phyloP scores from a whole-genome alignment of 2,797 vertebrate genomes.

The Iguana delicatissima region DNA sequence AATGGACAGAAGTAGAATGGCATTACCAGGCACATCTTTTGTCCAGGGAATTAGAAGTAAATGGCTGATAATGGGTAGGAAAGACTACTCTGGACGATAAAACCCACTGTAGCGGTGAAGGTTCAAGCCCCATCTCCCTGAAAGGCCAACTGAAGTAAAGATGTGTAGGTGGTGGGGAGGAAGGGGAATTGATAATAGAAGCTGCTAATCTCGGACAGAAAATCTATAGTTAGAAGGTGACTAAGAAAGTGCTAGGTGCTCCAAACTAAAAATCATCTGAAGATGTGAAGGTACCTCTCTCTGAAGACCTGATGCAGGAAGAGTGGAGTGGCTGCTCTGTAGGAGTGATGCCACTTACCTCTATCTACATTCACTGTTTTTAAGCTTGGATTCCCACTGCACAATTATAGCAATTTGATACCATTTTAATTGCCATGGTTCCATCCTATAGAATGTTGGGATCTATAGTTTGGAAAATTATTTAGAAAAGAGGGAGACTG shows the following conservation, averaged over 20 bases:
- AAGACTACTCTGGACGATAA: neutral
- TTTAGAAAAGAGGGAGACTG: no score
- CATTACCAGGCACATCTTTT: neutral
- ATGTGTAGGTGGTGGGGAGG: neutral
- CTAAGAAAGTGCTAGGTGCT: neutral
- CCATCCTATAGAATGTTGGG: no score
- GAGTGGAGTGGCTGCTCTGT: neutral
- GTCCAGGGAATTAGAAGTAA: neutral
- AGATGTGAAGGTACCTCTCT: neutral
- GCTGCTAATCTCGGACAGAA: neutral
- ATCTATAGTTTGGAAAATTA: no score
- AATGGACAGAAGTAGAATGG: neutral
- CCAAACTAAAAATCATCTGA: neutral
- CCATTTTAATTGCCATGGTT: no score
- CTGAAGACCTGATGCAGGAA: neutral
- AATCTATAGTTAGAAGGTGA: no score
- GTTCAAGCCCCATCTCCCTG: no score
- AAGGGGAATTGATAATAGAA: neutral
- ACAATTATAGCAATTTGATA: no score
- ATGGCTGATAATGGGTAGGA: neutral
- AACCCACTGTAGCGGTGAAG: neutral
- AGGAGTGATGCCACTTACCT: neutral
- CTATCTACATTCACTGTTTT: neutral
- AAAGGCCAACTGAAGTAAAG: no score
- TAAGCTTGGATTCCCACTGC: no score